Percentiles rank a stretch among this genome's conserved stretches.
These are phyloP conservation scores for Lasioglossum leucozonium DNA, from an alignment of 2,888 invertebrate species.

Conservation along the genomic window DNA sequence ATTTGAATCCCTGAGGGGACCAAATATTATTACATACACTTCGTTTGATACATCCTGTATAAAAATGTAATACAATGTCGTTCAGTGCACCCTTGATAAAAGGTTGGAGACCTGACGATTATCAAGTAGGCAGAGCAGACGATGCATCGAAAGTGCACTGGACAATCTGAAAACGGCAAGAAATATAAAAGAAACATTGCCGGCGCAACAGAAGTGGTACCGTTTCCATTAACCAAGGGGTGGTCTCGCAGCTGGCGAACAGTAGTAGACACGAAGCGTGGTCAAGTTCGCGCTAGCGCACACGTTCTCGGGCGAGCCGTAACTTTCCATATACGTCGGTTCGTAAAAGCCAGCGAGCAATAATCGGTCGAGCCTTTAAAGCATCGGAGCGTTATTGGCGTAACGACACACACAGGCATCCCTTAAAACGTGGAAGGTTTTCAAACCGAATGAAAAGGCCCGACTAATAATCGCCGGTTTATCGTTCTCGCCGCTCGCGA, in stretches of 20 bases:
- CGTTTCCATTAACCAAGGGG: slow-evolving; percentile 22
- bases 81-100: neutral
- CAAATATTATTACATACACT: too few species aligned
- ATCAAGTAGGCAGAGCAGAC: neutral
- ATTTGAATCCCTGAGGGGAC: too few species aligned
- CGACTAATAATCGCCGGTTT: slow-evolving; percentile 8
- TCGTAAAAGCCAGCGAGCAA: slow-evolving; percentile 69
- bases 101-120: neutral
- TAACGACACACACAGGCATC: slow-evolving; percentile 27
- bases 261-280: slow-evolving; percentile 28
- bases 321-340: slow-evolving; percentile 67
- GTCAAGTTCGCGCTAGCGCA: slow-evolving; percentile 34
- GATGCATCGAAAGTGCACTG: neutral
- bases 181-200: neutral
- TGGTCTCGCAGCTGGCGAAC: slow-evolving; percentile 36
- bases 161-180: neutral
- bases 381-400: slow-evolving; percentile 57
- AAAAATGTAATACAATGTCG: neutral
- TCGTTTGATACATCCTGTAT: neutral
- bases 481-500: neutral
- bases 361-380: slow-evolving; percentile 67
- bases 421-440: slow-evolving; percentile 40
- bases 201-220: neutral
- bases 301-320: slow-evolving; percentile 40
- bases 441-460: neutral